Evolutionary conservation across 2,797 vertebrate genomes (phyloP), one percentile per base, ranked within the genome.

Genomic region (Prunella strophiata): DNA sequence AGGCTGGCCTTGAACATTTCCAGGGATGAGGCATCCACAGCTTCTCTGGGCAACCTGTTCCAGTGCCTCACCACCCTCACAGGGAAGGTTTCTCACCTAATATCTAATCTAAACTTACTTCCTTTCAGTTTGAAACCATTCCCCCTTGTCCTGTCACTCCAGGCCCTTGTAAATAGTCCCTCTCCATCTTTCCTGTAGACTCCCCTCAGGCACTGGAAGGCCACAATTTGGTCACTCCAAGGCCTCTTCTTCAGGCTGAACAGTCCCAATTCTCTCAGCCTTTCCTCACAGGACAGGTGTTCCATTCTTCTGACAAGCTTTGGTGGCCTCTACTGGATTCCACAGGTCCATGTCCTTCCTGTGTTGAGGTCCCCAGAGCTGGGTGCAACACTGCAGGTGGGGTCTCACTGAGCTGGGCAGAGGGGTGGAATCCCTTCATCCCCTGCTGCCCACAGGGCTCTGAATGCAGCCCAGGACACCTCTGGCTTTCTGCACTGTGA

Each of bases 221-320:
- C 38, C 47, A 36, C 17, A 52, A 5, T 38, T n/a, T 0, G 0
- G 40, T 45, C 27, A 62, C 15, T 8, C 57, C n/a, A 54, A 72
- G 30, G 32, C 27, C 22, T 62, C 38, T 52, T 71, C 48, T 22
- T 71, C 9, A 61, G 27, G 27, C 48, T 45, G 27, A 72, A 45
- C 14, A 45, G 23, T 27, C 17, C 7, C 67, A 72, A 2, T 54
- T 47, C n/a, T 52, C 27, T 45, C 79, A 82, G 27, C 18, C 27
- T 54, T 62, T 82, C 18, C 48, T 38, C 22, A 27, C 1, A 38
- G 40, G 22, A 47, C 57, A 72, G 18, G n/a, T 47, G 18, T 14
- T 82, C n/a, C 48, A 54, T 45, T 45, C 18, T 22, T 72, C n/a
- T 62, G 30, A 54, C 15, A 12, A 62, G 15, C 29, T 62, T 54